Evolutionary conservation across 2,888 invertebrate genomes (phyloP).

Genomic region (Volucella bombylans): DNA sequence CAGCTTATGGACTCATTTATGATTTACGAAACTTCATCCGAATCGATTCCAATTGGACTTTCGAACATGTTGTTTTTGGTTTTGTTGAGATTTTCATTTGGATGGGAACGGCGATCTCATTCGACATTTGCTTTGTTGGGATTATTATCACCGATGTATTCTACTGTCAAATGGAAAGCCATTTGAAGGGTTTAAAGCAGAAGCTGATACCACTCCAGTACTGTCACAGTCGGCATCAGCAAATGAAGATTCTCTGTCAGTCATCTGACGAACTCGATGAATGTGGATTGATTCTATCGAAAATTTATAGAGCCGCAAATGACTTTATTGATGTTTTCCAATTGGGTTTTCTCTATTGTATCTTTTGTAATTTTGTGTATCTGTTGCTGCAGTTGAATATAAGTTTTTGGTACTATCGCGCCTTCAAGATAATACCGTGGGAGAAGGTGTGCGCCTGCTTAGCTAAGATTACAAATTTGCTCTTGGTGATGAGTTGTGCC

Average conservation of each 20-base stretch:
- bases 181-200: slow-evolving; percentile 73
- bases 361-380: slow-evolving; percentile 78
- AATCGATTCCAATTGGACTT: slow-evolving; percentile 2
- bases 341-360: slow-evolving; percentile 78
- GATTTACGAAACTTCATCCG: slow-evolving; percentile 75
- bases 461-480: slow-evolving; percentile 77
- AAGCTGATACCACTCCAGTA: slow-evolving; percentile 36
- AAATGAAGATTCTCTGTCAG: slow-evolving; percentile 77
- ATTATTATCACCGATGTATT: slow-evolving; percentile 76
- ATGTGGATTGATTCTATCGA: slow-evolving; percentile 75
- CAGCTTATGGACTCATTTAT: slow-evolving; percentile 75
- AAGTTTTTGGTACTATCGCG: slow-evolving; percentile 75
- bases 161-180: slow-evolving; percentile 76
- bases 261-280: slow-evolving; percentile 77
- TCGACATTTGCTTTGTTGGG: slow-evolving; percentile 78
- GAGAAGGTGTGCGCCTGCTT: slow-evolving; percentile 73
- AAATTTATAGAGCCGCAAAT: slow-evolving; percentile 75
- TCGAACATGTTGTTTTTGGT: background rate
- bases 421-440: slow-evolving; percentile 62
- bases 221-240: slow-evolving; percentile 73
- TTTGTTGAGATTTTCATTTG: slow-evolving; percentile 76
- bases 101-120: slow-evolving; percentile 77
- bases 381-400: slow-evolving; percentile 77
- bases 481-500: slow-evolving; percentile 77
- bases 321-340: slow-evolving; percentile 76